These are phyloP conservation scores for Junonia oenone DNA, from an alignment of 2,888 invertebrate species.

Conservation along the genomic window DNA sequence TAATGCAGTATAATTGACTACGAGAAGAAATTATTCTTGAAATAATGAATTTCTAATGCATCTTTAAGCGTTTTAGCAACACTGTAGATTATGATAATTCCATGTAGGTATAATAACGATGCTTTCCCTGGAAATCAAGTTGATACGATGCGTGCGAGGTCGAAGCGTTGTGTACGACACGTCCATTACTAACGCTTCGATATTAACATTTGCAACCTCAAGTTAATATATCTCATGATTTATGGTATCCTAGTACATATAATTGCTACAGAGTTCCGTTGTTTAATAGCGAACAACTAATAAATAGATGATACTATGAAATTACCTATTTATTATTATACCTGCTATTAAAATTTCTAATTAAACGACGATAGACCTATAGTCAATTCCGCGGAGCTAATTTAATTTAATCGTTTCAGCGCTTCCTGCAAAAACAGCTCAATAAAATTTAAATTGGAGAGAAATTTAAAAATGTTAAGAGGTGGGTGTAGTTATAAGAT, in stretches of 20 bases:
- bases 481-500: too few species aligned
- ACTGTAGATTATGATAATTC: constrained; percentile 32
- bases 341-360: background rate
- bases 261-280: constrained; percentile 1
- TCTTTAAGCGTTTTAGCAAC: constrained; percentile 27
- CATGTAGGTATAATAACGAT: constrained; percentile 40
- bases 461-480: too few species aligned
- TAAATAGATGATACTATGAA: background rate
- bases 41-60: constrained; percentile 28
- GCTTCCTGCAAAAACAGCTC: too few species aligned
- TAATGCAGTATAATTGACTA: constrained; percentile 9
- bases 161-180: constrained; percentile 31
- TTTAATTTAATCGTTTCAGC: background rate
- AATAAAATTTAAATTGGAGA: background rate
- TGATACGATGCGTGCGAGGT: constrained; percentile 26
- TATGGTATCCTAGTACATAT: constrained; percentile 16
- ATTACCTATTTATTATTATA: background rate
- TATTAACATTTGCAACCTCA: constrained; percentile 51
- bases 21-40: constrained; percentile 20
- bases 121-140: constrained; percentile 34
- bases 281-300: constrained; percentile 2
- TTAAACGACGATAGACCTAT: background rate
- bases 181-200: constrained; percentile 39
- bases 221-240: constrained; percentile 29
- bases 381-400: background rate